Percentiles rank a stretch among this genome's conserved stretches.
These are phyloP conservation scores for Coregonus suidteri DNA, from an alignment of 2,797 vertebrate species.

Conservation along the genomic window DNA sequence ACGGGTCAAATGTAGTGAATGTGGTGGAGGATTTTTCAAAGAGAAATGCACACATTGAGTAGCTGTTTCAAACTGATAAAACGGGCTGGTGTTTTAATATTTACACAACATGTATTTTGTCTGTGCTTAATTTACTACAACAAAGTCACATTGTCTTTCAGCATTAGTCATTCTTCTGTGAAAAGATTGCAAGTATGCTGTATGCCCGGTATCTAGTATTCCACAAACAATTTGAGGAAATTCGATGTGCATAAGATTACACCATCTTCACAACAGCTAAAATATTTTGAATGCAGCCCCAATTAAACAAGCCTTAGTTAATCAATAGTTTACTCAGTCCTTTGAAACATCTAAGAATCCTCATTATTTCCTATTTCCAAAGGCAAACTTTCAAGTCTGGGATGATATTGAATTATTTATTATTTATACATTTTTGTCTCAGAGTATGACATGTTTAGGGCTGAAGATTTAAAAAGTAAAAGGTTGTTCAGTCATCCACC, in stretches of 20 bases:
- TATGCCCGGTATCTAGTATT: background rate
- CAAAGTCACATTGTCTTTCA: background rate
- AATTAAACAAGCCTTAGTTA: constrained; percentile 3
- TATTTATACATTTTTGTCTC: background rate
- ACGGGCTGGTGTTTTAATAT: background rate
- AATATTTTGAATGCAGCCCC: constrained; percentile 7
- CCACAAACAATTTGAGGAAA: background rate
- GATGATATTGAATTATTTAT: background rate
- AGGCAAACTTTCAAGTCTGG: background rate
- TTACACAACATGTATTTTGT: background rate
- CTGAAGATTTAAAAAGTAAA: background rate
- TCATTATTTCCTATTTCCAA: background rate
- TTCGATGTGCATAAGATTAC: background rate
- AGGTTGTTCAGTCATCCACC: background rate
- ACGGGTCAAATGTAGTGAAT: background rate
- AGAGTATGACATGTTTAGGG: background rate
- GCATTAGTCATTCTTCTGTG: background rate
- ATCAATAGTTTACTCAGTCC: background rate
- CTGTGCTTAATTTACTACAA: no score
- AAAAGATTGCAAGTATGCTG: background rate
- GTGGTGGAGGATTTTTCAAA: background rate
- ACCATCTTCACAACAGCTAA: constrained; percentile 2
- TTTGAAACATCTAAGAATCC: background rate
- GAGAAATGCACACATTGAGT: background rate
- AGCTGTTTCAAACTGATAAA: background rate